These are phyloP conservation scores for Sicus ferrugineus DNA, from an alignment of 2,888 invertebrate genomes.

Conservation along the genomic window DNA sequence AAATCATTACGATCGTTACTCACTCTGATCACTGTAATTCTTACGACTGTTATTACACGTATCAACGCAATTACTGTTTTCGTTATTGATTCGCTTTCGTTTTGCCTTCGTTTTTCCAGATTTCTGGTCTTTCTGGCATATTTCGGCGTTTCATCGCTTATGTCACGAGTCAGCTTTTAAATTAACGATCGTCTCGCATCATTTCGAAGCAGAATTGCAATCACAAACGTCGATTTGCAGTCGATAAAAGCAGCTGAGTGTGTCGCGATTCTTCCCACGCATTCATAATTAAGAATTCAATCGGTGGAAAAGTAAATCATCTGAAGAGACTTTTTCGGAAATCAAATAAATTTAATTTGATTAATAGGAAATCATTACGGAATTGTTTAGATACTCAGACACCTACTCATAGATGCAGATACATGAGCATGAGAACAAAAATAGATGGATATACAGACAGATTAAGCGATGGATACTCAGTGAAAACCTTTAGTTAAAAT, in stretches of 20 bases:
- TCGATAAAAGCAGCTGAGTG: constrained; percentile 10
- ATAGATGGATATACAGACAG: neutral
- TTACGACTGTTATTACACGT: neutral
- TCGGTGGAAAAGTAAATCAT: neutral
- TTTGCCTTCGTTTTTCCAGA: neutral
- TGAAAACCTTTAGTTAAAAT: too few relatives aligned
- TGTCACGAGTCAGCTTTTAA: neutral
- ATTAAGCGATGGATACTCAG: neutral
- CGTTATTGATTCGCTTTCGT: neutral
- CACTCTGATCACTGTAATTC: neutral
- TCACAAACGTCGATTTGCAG: neutral
- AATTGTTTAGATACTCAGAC: constrained; percentile 15
- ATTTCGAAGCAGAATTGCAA: neutral
- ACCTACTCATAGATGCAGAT: constrained; percentile 12
- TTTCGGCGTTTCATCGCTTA: neutral
- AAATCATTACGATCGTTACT: neutral
- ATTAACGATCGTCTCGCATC: constrained; percentile 5
- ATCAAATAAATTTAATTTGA: neutral
- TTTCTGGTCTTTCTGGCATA: neutral
- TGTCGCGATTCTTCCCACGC: constrained; percentile 7
- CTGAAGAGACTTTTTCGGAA: neutral
- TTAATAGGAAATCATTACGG: constrained; percentile 19
- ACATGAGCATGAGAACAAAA: neutral
- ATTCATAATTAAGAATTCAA: constrained; percentile 3
- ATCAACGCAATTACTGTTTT: neutral